Percentiles rank a stretch among this genome's conserved stretches.
These are phyloP conservation scores for Prionchulus punctatus DNA, from an alignment of 2,888 invertebrate genomes.

Conservation along the genomic window DNA sequence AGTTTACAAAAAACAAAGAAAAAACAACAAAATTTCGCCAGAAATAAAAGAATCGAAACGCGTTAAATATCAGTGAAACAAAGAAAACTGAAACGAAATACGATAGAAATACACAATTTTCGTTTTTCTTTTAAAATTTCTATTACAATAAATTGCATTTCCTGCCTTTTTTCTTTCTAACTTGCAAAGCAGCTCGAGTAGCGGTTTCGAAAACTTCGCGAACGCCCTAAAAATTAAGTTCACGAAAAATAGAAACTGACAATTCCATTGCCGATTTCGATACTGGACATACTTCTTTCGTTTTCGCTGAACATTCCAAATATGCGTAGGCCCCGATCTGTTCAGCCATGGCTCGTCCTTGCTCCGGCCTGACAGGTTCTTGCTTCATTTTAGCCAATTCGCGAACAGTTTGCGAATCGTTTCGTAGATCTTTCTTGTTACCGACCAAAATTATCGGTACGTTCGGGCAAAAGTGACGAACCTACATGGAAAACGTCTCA, in stretches of 20 bases:
- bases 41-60: too few relatives aligned
- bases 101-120: too few relatives aligned
- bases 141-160: slow-evolving; percentile 33
- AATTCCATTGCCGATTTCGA: too few relatives aligned
- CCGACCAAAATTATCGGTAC: slow-evolving; percentile 93
- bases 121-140: too few relatives aligned
- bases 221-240: slow-evolving; percentile 57
- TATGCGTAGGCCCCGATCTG: slow-evolving; percentile 96
- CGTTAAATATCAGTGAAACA: too few relatives aligned
- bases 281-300: slow-evolving; percentile 60
- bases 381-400: slow-evolving; percentile 85
- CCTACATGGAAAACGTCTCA: too few relatives aligned
- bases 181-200: slow-evolving; percentile 89
- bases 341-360: slow-evolving; percentile 91
- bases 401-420: slow-evolving; percentile 34
- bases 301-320: slow-evolving; percentile 97
- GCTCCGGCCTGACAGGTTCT: slow-evolving; percentile 86
- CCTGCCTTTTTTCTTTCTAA: slow-evolving; percentile 42
- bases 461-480: slow-evolving; percentile 78
- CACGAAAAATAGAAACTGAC: too few relatives aligned
- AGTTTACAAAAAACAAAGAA: too few relatives aligned
- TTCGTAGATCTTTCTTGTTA: slow-evolving; percentile 58
- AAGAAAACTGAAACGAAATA: too few relatives aligned
- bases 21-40: too few relatives aligned
- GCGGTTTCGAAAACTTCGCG: slow-evolving; percentile 98